Evolutionary conservation across 2,888 invertebrate genomes (phyloP).

Genomic region (Drosophila atripex): DNA sequence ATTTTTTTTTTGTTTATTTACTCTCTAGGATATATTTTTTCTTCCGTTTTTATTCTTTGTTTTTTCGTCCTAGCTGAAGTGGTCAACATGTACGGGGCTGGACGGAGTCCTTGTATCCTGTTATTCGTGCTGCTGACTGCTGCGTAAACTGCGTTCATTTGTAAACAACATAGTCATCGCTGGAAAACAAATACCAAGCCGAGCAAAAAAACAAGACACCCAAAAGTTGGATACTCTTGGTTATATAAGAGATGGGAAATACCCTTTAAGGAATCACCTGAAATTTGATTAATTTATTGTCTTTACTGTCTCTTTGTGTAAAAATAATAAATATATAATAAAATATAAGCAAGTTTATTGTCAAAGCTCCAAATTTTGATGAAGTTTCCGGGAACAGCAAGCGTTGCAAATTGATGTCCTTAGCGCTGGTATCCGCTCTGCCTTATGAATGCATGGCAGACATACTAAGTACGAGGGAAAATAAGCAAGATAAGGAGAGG

Average conservation of each 20-base stretch:
- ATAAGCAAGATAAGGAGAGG: slow-evolving; percentile 20
- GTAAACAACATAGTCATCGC: slow-evolving; percentile 57
- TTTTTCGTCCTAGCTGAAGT: slow-evolving; percentile 29
- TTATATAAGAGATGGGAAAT: background rate
- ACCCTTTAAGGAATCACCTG: background rate
- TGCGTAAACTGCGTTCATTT: slow-evolving; percentile 49
- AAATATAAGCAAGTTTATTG: background rate
- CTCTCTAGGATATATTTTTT: slow-evolving; percentile 1
- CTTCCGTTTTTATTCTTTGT: slow-evolving; percentile 6
- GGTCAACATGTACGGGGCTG: slow-evolving; percentile 48
- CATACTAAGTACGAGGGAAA: background rate
- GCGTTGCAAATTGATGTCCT: slow-evolving; percentile 4
- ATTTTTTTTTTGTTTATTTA: background rate
- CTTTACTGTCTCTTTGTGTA: no score
- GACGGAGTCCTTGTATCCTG: slow-evolving; percentile 23
- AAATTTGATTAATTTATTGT: background rate
- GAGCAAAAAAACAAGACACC: background rate
- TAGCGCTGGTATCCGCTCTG: background rate
- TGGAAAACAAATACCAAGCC: slow-evolving; percentile 53
- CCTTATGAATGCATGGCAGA: background rate
- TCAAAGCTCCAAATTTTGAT: slow-evolving; percentile 1
- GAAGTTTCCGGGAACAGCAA: slow-evolving; percentile 4
- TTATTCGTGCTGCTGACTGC: slow-evolving; percentile 29
- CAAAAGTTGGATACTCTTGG: slow-evolving; percentile 16
- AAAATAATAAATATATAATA: background rate